phyloP scores from a whole-genome alignment of 2,888 invertebrate species.

The Cataglyphis albicans region DNA sequence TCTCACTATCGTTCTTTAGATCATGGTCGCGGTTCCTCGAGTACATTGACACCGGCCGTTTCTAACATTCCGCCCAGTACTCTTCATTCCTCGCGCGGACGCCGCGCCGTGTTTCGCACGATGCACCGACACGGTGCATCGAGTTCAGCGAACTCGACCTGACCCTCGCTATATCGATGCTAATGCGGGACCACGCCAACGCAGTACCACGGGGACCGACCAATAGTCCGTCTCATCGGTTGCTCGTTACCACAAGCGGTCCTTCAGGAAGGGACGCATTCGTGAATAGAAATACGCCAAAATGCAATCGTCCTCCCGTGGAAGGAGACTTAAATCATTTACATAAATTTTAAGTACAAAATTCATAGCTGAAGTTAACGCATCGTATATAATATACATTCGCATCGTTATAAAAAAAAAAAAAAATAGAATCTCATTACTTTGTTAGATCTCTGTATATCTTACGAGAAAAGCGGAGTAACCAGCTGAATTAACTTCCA shows the following conservation, averaged over 20 bases:
- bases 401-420: background rate
- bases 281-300: constrained; percentile 33
- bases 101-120: constrained; percentile 75
- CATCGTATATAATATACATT: background rate
- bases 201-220: constrained; percentile 73
- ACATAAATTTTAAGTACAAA: constrained; percentile 34
- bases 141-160: constrained; percentile 83
- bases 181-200: constrained; percentile 81
- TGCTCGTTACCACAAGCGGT: constrained; percentile 66
- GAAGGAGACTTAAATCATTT: constrained; percentile 25
- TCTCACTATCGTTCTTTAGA: background rate
- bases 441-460: background rate
- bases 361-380: background rate
- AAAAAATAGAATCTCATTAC: background rate
- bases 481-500: background rate
- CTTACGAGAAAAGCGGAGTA: background rate
- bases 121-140: constrained; percentile 73
- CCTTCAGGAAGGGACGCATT: constrained; percentile 65
- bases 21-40: constrained; percentile 24
- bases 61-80: constrained; percentile 63
- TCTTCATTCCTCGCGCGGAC: constrained; percentile 71
- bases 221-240: constrained; percentile 52
- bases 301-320: constrained; percentile 6
- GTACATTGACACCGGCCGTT: constrained; percentile 42
- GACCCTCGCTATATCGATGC: constrained; percentile 83